Evolutionary conservation across 2,113 vertebrate genomes (phyloP), one percentile per base, ranked within the genome.

Genomic region (Corythornis madagascariensis): DNA sequence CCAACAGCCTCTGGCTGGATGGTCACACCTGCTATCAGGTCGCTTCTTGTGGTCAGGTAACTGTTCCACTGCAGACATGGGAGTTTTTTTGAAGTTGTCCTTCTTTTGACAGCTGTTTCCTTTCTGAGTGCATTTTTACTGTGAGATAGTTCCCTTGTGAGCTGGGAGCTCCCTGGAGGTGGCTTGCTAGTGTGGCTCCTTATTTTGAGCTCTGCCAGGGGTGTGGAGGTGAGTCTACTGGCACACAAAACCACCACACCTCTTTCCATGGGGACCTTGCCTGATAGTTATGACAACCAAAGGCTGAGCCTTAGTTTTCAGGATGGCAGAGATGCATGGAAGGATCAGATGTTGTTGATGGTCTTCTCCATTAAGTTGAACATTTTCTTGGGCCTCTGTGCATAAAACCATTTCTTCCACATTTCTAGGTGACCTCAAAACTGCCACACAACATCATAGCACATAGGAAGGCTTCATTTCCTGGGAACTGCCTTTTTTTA

Each of bases 21-120:
- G 7, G 19, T 87, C 70, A 47, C 3, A 3, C 8, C 35, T 1
- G 6, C 33, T 61, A 31, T 47, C 40, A 14, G 48, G 28, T 66
- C 16, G 1, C 20, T 38, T 45, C 21, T 71, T 3, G 0, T 50
- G 19, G 11, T 35, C 70, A 40, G 21, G 42, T 11, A 10, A 11
- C 45, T 45, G 20, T 57, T 82, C 63, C 45, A 24, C 47, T 12
- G 3, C 55, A 35, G 33, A 6, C 11, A 5, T 6, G 38, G 56
- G 9, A 1, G 65, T 35, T 38, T 43, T 53, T 74, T 18, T 70
- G 26, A 25, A 55, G 47, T 29, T 84, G 11, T 56, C 59, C 59
- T 88, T 79, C 45, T 33, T 70, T 21, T 61, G 35, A 13, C 64
- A 18, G 31, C 7, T n/a, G 31, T 50, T 40, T 69, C 16, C 28